phyloP scores from a whole-genome alignment of 1,140 invertebrate species.

The Lycorma delicatula region DNA sequence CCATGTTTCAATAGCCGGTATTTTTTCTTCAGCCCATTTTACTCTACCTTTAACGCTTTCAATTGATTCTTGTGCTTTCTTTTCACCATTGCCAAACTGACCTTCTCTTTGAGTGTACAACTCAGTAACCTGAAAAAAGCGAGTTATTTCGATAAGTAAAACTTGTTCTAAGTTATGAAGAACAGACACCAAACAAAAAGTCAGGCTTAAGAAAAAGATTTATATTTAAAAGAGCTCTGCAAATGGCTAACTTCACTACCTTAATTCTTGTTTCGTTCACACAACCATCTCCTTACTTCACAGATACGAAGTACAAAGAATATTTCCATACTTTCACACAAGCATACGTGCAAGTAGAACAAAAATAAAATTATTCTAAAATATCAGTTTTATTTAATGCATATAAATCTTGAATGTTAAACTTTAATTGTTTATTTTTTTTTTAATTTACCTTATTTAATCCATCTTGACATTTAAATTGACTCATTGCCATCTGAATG shows the following conservation, averaged over 20 bases:
- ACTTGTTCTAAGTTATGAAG: background rate
- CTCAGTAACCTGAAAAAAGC: constrained; percentile 21
- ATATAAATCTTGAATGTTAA: no score
- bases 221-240: no score
- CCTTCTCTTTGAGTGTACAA: constrained; percentile 21
- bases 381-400: no score
- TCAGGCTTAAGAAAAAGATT: no score
- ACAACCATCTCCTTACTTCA: no score
- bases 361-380: no score
- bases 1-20: constrained; percentile 22
- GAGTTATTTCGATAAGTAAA: background rate
- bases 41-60: constrained; percentile 23
- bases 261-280: no score
- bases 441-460: constrained; percentile 46
- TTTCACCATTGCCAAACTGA: constrained; percentile 20
- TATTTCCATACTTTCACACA: no score
- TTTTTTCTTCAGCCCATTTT: constrained; percentile 24
- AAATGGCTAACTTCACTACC: no score
- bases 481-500: constrained; percentile 56
- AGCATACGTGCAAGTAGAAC: no score
- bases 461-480: constrained; percentile 60
- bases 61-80: constrained; percentile 22
- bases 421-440: no score
- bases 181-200: background rate
- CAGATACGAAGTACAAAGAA: no score